Conservation (phyloP, 2,888 invertebrate species). For the Melieria picta region DNA sequence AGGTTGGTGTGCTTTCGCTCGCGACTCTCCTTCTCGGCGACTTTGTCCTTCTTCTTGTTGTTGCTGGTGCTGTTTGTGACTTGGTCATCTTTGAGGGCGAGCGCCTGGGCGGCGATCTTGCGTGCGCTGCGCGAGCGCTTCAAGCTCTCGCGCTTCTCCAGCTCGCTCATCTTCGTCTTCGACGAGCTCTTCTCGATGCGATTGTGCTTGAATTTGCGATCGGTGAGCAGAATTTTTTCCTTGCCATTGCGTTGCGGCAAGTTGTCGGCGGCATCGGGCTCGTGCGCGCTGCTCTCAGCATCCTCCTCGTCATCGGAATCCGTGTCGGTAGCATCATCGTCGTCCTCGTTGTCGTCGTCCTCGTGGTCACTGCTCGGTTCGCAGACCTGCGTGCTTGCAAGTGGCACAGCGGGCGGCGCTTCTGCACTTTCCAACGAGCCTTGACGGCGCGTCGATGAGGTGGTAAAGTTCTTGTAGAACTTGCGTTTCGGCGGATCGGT, state of each 20-base stretch:
- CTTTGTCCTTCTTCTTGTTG: constrained; percentile 39
- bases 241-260: constrained; percentile 49
- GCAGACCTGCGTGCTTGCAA: not conserved
- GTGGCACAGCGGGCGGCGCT: not conserved
- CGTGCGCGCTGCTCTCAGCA: constrained; percentile 11
- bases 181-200: constrained; percentile 62
- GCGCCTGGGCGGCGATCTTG: constrained; percentile 50
- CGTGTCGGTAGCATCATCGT: constrained; percentile 30
- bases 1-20: constrained; percentile 53
- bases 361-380: constrained; percentile 36
- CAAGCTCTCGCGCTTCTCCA: constrained; percentile 53
- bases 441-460: constrained; percentile 23
- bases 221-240: constrained; percentile 58
- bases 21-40: constrained; percentile 39
- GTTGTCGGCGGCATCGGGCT: constrained; percentile 34
- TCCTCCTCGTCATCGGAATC: constrained; percentile 21
- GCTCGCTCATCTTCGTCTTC: constrained; percentile 56
- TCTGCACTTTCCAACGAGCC: constrained; percentile 12
- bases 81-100: constrained; percentile 27
- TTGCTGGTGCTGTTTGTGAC: constrained; percentile 30
- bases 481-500: constrained; percentile 48
- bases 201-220: constrained; percentile 62
- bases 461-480: constrained; percentile 43
- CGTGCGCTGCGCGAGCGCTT: constrained; percentile 52
- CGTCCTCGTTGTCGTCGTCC: constrained; percentile 37